Percentiles rank a stretch among this genome's conserved stretches.
These are phyloP conservation scores for Seira musarum DNA, from an alignment of 2,888 invertebrate species.

Conservation along the genomic window DNA sequence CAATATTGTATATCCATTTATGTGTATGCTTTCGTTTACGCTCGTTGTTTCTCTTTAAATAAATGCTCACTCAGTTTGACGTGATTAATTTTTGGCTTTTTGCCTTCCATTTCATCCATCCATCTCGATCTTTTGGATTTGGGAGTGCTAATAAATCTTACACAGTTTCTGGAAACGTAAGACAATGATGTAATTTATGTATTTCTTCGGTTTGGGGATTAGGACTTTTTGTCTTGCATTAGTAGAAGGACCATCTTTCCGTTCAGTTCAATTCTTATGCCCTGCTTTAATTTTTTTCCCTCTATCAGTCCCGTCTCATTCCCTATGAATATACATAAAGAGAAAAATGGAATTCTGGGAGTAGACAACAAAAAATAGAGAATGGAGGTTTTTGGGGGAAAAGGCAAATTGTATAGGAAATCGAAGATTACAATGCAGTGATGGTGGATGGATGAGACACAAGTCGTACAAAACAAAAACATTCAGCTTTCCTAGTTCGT, in stretches of 20 bases:
- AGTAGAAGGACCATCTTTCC: neutral
- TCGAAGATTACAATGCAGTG: conserved; percentile 35
- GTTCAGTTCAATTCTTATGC: neutral
- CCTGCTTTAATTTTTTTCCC: conserved; percentile 35
- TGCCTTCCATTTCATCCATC: conserved; percentile 64
- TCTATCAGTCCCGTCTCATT: conserved; percentile 8
- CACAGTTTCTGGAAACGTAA: conserved; percentile 56
- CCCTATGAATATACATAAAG: conserved; percentile 50
- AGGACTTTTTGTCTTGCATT: conserved; percentile 38
- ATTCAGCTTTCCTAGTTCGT: too few species aligned
- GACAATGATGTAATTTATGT: conserved; percentile 61
- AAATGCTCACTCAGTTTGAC: conserved; percentile 53
- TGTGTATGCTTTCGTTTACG: too few species aligned
- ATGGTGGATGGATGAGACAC: too few species aligned
- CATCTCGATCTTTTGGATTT: conserved; percentile 60
- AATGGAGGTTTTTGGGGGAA: conserved; percentile 18
- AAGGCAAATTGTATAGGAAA: conserved; percentile 48
- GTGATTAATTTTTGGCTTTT: conserved; percentile 67
- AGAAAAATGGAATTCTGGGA: conserved; percentile 52
- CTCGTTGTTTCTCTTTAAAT: conserved; percentile 35
- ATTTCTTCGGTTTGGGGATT: conserved; percentile 61
- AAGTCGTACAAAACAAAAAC: too few species aligned
- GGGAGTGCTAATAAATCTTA: conserved; percentile 62
- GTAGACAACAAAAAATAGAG: conserved; percentile 44
- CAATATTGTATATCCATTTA: too few species aligned